These are phyloP conservation scores for Folsomia manolachei DNA, from an alignment of 2,888 invertebrate species.

Conservation along the genomic window DNA sequence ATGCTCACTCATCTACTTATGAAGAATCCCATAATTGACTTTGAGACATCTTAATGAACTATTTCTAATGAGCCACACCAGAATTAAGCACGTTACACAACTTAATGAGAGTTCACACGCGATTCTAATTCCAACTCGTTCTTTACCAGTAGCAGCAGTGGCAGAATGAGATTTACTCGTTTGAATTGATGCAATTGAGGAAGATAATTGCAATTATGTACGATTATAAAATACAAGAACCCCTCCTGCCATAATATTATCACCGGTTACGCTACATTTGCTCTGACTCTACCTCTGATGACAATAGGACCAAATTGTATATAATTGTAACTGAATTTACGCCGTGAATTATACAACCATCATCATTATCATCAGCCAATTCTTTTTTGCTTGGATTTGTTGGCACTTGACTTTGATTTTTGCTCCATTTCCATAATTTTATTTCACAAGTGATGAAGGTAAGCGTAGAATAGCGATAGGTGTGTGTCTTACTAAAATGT, in stretches of 20 bases:
- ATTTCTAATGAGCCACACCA: too few species aligned
- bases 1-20: too few species aligned
- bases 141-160: neutral
- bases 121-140: neutral
- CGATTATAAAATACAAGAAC: too few species aligned
- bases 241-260: neutral
- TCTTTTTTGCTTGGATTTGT: neutral
- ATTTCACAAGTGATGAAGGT: too few species aligned
- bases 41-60: too few species aligned
- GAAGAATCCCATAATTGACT: too few species aligned
- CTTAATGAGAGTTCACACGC: slow-evolving; percentile 6
- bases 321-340: neutral
- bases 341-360: neutral
- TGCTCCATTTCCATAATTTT: neutral
- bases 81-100: neutral
- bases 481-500: neutral
- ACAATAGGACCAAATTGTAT: neutral
- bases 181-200: neutral
- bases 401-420: slow-evolving; percentile 8
- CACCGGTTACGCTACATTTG: too few species aligned
- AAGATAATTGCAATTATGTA: slow-evolving; percentile 1
- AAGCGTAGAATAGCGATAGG: neutral
- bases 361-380: neutral
- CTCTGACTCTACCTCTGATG: too few species aligned
- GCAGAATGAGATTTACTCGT: neutral